Evolutionary conservation across 2,888 invertebrate genomes (phyloP).

Genomic region (Timandra comae): DNA sequence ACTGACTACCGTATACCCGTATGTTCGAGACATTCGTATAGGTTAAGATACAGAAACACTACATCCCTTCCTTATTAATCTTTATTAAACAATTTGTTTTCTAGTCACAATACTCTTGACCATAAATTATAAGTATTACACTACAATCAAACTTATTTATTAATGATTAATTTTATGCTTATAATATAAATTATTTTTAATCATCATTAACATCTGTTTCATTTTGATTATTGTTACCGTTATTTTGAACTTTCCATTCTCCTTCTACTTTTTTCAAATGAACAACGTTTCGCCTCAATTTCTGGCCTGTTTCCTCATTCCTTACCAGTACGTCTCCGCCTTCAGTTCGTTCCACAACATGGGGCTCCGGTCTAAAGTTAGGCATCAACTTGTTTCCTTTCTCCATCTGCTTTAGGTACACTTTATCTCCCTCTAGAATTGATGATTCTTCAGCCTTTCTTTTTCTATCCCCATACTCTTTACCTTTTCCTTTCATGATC

Average conservation of each 20-base stretch:
- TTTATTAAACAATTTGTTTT: too few species aligned
- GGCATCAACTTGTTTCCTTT: constrained; percentile 13
- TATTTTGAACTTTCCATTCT: constrained; percentile 5
- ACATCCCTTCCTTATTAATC: too few species aligned
- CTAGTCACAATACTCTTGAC: too few species aligned
- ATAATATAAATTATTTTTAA: not conserved
- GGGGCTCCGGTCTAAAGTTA: constrained; percentile 12
- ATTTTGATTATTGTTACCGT: not conserved
- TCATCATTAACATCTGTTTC: not conserved
- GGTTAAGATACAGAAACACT: too few species aligned
- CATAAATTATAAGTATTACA: too few species aligned
- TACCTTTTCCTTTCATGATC: constrained; percentile 18
- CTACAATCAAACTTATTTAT: too few species aligned
- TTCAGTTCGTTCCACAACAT: constrained; percentile 7
- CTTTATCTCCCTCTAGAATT: constrained; percentile 14
- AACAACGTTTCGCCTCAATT: constrained; percentile 7
- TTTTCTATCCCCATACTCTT: constrained; percentile 14
- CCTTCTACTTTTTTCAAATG: constrained; percentile 19
- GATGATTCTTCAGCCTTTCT: constrained; percentile 8
- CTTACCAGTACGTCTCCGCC: constrained; percentile 10
- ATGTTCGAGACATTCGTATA: too few species aligned
- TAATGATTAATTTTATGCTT: too few species aligned
- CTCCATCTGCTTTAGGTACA: constrained; percentile 14
- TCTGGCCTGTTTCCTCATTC: constrained; percentile 13
- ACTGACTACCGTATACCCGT: too few species aligned